Base-by-base conservation (phyloP, 2,113 vertebrate species). In the Pelusios castaneus region DNA sequence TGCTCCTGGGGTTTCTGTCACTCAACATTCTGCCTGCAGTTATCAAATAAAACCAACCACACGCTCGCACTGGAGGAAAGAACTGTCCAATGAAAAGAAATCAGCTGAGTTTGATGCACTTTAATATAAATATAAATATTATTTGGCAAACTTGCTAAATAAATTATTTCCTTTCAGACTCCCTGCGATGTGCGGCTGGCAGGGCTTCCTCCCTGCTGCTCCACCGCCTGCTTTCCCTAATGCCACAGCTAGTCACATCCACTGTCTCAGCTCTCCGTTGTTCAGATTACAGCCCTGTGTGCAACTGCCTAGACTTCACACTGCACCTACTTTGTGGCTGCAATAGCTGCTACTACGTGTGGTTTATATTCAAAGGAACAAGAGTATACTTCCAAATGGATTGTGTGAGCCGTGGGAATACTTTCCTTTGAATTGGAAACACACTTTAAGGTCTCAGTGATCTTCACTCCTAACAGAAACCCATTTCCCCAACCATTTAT, bases 121-220 rank as follows among this genome's bases (percentile, higher is more conserved):
- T 93, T 89, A 95, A 47, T 47, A 97, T 76, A 45, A 76, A 45
- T 93, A 96, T 29, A 97, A 95, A 95, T 97, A 95, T 97, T 95
- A 96, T 92, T 84, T 97, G 94, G 96, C 95, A 96, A 94, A 92
- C 73, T 56, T 90, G 95, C 96, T 84, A 93, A 96, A 96, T 92
- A 94, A 95, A 95, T 96, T 82, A 92, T 95, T 96, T 95, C 90
- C 80, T 96, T 89, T 89, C 77, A 90, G 92, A 85, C 91, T 95
- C 87, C 80, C 82, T 54, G 80, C 89, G 87, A 58, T 82, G 58
- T 51, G 93, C 76, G 85, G 89, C 41, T 95, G 95, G 81, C 89
- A 91, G 91, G 77, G 3, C 70, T 83, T 73, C 80, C 89, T 95
- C 87, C 91, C 96, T 96, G 93, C 97, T 94, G 87, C 84, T 93